Base-by-base conservation (phyloP, 2,888 invertebrate genomes). In the Orthonevra nobilis region DNA sequence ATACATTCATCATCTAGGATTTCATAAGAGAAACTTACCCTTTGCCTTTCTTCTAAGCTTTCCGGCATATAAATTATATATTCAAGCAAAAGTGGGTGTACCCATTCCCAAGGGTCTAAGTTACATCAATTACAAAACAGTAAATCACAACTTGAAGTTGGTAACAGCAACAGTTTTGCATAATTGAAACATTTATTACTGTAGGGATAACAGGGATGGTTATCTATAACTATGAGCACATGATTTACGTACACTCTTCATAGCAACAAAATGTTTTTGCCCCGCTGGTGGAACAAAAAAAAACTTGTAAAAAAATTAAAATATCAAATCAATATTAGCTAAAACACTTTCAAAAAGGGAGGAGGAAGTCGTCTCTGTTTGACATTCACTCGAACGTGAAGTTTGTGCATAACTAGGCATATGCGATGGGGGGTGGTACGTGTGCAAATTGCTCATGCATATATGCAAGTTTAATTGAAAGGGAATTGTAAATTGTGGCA, bases 131-230 rank as follows among this genome's bases (percentile, higher is more conserved):
- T 12, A 23, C n/a, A 26, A 42, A 42, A 69, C 28, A 38, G n/a
- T 20, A 1, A 36, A 23, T 10, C 9, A 12, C 1, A 52, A 52
- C 44, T 14, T 23, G 5, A 23, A 23, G 5, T 5, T 23, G 44
- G 28, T 23, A 40, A 38, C 32, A 50, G 28, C 30, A 40, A 38
- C 32, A 48, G 38, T 63, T 69, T 69, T 63, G 17, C 69, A 75
- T 75, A 69, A 75, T 69, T 69, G 74, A 75, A 75, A 69, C 56
- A 75, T 75, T 75, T 61, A 63, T 10, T n/a, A n/a, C n/a, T n/a
- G n/a, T n/a, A n/a, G n/a, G n/a, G n/a, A n/a, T n/a, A n/a, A n/a
- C n/a, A n/a, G n/a, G n/a, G n/a, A n/a, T n/a, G n/a, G n/a, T n/a
- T n/a, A n/a, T n/a, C n/a, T n/a, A n/a, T n/a, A n/a, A n/a, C n/a